Evolutionary conservation across 2,113 vertebrate species (phyloP).

Genomic region (Pituophis catenifer): DNA sequence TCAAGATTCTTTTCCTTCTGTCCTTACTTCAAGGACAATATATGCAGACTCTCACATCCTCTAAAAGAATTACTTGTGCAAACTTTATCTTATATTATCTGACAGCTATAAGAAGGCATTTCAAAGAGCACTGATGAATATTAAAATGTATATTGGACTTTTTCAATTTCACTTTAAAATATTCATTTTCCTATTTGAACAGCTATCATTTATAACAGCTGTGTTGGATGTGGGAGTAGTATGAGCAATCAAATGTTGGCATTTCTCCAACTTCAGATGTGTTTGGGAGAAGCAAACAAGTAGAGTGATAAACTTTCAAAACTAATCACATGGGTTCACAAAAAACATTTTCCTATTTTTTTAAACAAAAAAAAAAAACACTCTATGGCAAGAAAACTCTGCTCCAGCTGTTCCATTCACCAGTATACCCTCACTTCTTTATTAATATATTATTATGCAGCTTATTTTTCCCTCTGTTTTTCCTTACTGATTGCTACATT

Average conservation of each 20-base stretch:
- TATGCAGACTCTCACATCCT: neutral
- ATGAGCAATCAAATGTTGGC: neutral
- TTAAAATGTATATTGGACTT: neutral
- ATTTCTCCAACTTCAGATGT: neutral
- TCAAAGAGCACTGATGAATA: neutral
- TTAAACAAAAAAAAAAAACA: neutral
- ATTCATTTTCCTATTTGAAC: neutral
- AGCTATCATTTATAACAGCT: neutral
- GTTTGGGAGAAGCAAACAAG: neutral
- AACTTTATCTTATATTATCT: neutral
- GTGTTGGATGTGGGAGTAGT: neutral
- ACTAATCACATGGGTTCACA: neutral
- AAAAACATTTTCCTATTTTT: neutral
- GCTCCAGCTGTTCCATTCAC: conserved; percentile 1
- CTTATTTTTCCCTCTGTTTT: neutral
- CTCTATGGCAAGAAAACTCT: neutral
- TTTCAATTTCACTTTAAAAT: neutral
- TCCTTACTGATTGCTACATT: neutral
- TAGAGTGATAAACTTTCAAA: neutral
- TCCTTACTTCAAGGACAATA: neutral
- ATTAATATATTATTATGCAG: neutral
- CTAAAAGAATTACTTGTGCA: neutral
- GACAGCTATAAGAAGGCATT: neutral
- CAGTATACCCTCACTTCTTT: neutral
- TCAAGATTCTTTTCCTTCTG: neutral